Evolutionary conservation across 2,113 vertebrate species (phyloP).

Genomic region (Lathamus discolor): DNA sequence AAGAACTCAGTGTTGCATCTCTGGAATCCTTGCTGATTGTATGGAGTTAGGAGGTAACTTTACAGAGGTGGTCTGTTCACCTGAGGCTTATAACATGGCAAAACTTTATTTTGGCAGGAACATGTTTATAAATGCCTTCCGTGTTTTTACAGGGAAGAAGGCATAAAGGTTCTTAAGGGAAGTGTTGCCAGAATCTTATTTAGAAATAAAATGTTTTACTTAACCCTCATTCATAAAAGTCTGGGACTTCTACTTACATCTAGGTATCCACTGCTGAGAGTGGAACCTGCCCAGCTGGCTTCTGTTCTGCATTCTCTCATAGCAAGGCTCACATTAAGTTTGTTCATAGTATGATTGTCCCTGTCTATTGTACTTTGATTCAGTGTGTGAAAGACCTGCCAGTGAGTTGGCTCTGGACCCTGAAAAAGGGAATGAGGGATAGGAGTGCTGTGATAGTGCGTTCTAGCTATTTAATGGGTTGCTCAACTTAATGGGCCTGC

Average conservation of each 20-base stretch:
- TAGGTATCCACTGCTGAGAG: not conserved
- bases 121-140: not conserved
- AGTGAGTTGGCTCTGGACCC: not conserved
- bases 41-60: not conserved
- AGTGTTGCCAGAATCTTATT: not conserved
- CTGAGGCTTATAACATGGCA: not conserved
- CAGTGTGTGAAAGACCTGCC: not conserved
- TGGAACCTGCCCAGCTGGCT: not conserved
- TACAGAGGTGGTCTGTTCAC: not conserved
- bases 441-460: not conserved
- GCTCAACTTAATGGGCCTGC: not conserved
- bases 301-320: not conserved
- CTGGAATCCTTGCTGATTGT: not conserved
- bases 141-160: not conserved
- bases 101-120: not conserved
- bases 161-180: not conserved
- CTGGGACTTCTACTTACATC: not conserved
- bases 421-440: not conserved
- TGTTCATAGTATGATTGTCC: not conserved
- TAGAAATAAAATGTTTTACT: not conserved
- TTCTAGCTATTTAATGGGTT: not conserved
- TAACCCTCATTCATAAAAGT: no score
- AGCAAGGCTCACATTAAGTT: not conserved
- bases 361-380: not conserved
- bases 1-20: not conserved